A percentile compares a stretch with the other conserved stretches of the same genome.
phyloP scores from a whole-genome alignment of 2,888 invertebrate species.

The Malacosoma neustria region DNA sequence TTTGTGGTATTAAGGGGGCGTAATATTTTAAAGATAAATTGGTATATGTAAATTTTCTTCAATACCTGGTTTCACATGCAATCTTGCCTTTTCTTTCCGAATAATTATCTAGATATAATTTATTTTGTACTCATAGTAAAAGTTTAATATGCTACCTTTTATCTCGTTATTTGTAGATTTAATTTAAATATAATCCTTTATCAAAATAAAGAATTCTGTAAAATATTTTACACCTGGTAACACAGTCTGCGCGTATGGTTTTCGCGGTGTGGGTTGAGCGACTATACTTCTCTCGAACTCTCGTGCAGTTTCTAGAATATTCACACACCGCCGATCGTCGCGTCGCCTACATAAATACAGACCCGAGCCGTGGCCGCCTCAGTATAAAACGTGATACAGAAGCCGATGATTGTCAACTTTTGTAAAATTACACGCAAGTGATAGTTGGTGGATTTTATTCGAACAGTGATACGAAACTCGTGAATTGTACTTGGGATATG shows the following conservation, averaged over 20 bases:
- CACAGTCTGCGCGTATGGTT: not conserved
- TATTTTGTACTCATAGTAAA: no score
- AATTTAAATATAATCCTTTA: no score
- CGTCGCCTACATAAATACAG: slow-evolving; percentile 49
- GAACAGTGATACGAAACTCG: slow-evolving; percentile 33
- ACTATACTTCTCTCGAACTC: slow-evolving; percentile 22
- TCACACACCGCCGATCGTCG: slow-evolving; percentile 33
- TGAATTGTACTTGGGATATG: slow-evolving; percentile 36
- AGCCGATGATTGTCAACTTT: slow-evolving; percentile 29
- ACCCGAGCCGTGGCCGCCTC: slow-evolving; percentile 27
- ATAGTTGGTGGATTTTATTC: slow-evolving; percentile 45
- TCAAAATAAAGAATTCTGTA: no score
- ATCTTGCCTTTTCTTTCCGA: no score
- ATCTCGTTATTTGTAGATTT: no score
- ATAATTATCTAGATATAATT: no score
- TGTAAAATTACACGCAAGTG: slow-evolving; percentile 14
- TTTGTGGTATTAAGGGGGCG: no score
- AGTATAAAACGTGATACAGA: slow-evolving; percentile 49
- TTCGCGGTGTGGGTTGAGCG: slow-evolving; percentile 10
- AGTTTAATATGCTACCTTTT: no score
- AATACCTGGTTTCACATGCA: no score
- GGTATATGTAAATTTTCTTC: no score
- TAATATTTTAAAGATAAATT: no score
- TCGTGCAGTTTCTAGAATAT: slow-evolving; percentile 38
- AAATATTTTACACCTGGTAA: no score